phyloP scores from a whole-genome alignment of 2,888 invertebrate species.

The Villa cingulata region DNA sequence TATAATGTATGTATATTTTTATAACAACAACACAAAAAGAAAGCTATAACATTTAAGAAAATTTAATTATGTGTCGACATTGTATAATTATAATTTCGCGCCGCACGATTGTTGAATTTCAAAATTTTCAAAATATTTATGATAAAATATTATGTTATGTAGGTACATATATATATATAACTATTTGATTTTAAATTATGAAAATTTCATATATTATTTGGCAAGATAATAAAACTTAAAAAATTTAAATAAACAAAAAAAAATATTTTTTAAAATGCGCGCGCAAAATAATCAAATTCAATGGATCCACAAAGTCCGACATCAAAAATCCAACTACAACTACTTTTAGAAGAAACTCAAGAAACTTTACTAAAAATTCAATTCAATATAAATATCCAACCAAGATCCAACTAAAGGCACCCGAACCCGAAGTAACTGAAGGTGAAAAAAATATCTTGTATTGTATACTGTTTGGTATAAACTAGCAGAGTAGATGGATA shows the following conservation, averaged over 20 bases:
- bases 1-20: background rate
- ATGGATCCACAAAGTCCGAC: conserved; percentile 6
- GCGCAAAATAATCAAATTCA: background rate
- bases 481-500: too few relatives aligned
- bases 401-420: too few relatives aligned
- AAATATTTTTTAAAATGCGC: background rate
- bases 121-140: too few relatives aligned
- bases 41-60: background rate
- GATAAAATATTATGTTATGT: too few relatives aligned
- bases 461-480: too few relatives aligned
- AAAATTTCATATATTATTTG: too few relatives aligned
- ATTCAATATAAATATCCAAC: too few relatives aligned
- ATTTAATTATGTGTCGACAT: background rate
- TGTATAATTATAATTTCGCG: background rate
- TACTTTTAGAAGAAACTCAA: background rate
- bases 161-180: too few relatives aligned
- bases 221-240: too few relatives aligned
- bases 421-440: background rate
- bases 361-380: background rate
- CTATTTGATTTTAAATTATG: too few relatives aligned
- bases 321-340: conserved; percentile 9
- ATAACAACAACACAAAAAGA: background rate
- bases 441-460: background rate
- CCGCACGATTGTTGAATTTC: too few relatives aligned
- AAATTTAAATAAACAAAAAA: too few relatives aligned